These are phyloP conservation scores for Pachyrhynchus sulphureomaculatus DNA, from an alignment of 1,140 invertebrate genomes.

Conservation along the genomic window DNA sequence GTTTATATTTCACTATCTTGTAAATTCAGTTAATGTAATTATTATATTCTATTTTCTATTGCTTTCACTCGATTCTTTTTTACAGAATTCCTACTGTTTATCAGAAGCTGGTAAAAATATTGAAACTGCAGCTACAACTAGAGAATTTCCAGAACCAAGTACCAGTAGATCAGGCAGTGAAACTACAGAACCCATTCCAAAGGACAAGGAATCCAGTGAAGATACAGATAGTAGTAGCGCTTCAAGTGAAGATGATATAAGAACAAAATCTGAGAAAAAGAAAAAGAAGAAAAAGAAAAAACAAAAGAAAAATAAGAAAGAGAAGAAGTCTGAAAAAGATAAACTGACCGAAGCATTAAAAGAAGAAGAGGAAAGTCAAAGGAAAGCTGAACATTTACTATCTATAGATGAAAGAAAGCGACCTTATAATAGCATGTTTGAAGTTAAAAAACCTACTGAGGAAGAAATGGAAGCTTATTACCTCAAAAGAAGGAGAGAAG, in stretches of 20 bases:
- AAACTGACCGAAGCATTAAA: slow-evolving; percentile 62
- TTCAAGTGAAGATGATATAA: slow-evolving; percentile 45
- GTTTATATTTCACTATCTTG: too few relatives aligned
- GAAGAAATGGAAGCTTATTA: slow-evolving; percentile 94
- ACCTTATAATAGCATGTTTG: slow-evolving; percentile 88
- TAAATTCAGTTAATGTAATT: too few relatives aligned
- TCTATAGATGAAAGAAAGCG: slow-evolving; percentile 85
- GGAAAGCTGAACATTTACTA: slow-evolving; percentile 65
- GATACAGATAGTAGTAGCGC: slow-evolving; percentile 12
- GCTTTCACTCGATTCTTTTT: too few relatives aligned
- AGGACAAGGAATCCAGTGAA: slow-evolving; percentile 27
- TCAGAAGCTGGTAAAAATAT: slow-evolving; percentile 71
- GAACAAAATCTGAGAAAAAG: slow-evolving; percentile 40
- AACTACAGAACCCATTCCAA: slow-evolving; percentile 24
- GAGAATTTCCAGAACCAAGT: slow-evolving; percentile 5
- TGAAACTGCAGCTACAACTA: slow-evolving; percentile 37
- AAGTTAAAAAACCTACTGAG: slow-evolving; percentile 79
- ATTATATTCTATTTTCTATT: too few relatives aligned
- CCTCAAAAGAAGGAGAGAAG: slow-evolving; percentile 78
- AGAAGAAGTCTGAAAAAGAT: slow-evolving; percentile 54
- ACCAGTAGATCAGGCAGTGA: slow-evolving; percentile 12
- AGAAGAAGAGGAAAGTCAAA: slow-evolving; percentile 64
- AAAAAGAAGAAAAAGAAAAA: slow-evolving; percentile 67
- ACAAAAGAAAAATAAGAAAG: slow-evolving; percentile 63
- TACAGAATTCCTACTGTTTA: slow-evolving; percentile 81